These are phyloP conservation scores for Agelaius phoeniceus DNA, from an alignment of 2,113 vertebrate species.

Conservation along the genomic window DNA sequence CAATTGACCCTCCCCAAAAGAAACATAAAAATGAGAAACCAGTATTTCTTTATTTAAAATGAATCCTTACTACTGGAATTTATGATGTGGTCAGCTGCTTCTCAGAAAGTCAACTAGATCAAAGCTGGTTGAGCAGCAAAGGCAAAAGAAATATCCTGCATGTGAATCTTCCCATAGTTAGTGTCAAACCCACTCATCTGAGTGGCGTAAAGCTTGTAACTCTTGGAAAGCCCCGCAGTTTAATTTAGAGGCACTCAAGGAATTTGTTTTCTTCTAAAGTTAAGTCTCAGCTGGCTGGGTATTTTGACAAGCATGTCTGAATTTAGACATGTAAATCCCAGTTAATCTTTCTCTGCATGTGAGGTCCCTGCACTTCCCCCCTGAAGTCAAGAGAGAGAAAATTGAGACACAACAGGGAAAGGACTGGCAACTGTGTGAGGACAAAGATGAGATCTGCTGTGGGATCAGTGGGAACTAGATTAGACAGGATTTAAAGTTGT, in stretches of 20 bases:
- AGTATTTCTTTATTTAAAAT: background rate
- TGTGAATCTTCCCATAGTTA: background rate
- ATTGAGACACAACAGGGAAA: background rate
- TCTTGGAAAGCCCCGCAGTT: background rate
- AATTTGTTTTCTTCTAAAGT: conserved; percentile 2
- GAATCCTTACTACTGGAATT: background rate
- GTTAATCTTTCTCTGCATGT: conserved; percentile 3
- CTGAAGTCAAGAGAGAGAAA: background rate
- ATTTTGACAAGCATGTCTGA: conserved; percentile 35
- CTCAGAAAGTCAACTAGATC: background rate
- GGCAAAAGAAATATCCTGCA: background rate
- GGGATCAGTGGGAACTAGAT: background rate
- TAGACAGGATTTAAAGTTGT: background rate
- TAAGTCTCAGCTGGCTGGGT: background rate
- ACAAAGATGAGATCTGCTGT: background rate
- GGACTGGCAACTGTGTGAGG: background rate
- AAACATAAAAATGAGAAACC: background rate
- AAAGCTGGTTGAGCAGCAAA: background rate
- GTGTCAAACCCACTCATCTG: background rate
- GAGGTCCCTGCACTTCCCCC: background rate
- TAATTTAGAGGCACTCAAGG: background rate
- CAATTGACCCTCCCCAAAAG: accelerated
- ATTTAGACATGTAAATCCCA: conserved; percentile 1
- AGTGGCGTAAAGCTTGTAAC: background rate
- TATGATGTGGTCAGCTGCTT: background rate